Conservation (phyloP, 2,797 vertebrate species). For the Podargus strigoides region DNA sequence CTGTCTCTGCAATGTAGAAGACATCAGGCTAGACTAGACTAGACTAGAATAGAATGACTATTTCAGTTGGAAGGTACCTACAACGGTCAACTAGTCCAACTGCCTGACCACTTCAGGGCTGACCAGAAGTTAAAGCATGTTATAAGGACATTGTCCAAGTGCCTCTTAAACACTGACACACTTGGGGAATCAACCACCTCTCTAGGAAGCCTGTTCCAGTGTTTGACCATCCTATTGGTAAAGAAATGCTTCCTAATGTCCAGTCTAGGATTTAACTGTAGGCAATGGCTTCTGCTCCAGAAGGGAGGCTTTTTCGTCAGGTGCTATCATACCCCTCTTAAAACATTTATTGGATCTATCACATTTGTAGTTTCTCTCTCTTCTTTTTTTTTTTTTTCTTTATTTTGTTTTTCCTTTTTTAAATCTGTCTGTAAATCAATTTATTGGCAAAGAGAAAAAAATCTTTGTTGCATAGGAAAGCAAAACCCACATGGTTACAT, state of each 20-base stretch:
- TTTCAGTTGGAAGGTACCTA: not conserved
- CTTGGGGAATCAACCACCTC: not conserved
- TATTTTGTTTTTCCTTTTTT: not conserved
- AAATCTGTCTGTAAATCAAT: not conserved
- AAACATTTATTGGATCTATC: not conserved
- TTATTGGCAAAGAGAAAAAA: not conserved
- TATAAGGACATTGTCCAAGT: not conserved
- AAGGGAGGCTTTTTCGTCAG: not conserved
- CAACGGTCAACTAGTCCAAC: not conserved
- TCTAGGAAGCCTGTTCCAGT: not conserved
- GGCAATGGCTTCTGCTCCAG: not conserved
- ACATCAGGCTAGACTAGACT: not conserved
- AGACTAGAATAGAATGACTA: not conserved
- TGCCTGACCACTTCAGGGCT: not conserved
- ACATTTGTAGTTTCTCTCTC: not conserved
- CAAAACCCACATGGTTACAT: not conserved
- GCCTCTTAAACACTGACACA: not conserved
- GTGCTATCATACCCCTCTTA: not conserved
- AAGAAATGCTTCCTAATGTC: not conserved
- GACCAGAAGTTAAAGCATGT: not conserved
- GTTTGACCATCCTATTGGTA: not conserved
- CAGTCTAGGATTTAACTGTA: not conserved
- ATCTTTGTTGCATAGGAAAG: slow-evolving; percentile 1
- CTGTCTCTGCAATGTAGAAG: not conserved
- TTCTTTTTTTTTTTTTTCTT: too few relatives aligned